Evolutionary conservation across 2,113 vertebrate species (phyloP).

Genomic region (Pampusana beccarii): DNA sequence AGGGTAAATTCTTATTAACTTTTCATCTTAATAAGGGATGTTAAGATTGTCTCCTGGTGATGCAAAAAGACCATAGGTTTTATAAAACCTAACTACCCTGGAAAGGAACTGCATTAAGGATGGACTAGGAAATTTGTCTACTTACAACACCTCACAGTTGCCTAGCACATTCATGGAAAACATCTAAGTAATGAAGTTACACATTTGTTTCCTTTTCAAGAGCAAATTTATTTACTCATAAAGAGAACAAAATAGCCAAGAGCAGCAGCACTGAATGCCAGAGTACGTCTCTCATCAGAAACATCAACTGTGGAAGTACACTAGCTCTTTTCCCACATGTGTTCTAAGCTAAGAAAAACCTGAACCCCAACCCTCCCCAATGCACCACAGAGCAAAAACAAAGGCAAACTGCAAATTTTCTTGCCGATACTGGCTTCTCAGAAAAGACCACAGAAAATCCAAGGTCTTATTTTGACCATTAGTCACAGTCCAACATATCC

Average conservation of each 20-base stretch:
- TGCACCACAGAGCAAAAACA: background rate
- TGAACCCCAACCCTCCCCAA: rapidly evolving
- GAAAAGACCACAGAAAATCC: background rate
- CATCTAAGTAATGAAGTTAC: background rate
- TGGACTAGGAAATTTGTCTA: background rate
- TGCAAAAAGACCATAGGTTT: background rate
- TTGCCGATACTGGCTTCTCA: background rate
- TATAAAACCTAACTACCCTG: background rate
- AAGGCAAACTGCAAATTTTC: background rate
- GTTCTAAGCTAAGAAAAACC: background rate
- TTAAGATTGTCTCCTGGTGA: background rate
- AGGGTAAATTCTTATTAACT: background rate
- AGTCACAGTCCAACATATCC: background rate
- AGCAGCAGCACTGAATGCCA: background rate
- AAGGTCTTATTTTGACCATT: background rate
- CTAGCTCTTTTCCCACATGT: background rate
- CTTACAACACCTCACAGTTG: background rate
- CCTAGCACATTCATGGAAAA: background rate
- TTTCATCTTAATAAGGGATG: background rate
- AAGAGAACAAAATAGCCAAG: background rate
- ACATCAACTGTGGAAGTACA: background rate
- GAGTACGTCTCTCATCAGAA: background rate
- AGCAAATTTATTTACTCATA: background rate
- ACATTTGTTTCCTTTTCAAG: background rate
- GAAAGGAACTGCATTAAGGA: background rate